A percentile compares a stretch with the other conserved stretches of the same genome.
Evolutionary conservation across 2,113 vertebrate genomes (phyloP).

Genomic region (Pedionomus torquatus): DNA sequence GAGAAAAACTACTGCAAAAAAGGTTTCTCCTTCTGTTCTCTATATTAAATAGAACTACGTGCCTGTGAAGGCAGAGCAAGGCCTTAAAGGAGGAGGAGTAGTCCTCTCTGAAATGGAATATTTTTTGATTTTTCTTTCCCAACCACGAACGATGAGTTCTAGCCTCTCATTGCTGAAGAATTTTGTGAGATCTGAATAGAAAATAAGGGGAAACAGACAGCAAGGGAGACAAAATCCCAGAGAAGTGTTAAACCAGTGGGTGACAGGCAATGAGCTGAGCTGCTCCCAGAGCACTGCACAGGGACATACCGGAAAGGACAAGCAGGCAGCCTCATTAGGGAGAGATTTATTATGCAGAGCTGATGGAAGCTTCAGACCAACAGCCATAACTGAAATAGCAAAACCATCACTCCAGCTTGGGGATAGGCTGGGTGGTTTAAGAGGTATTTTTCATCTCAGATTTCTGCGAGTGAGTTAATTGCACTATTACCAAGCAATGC

Average conservation of each 20-base stretch:
- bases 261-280: background rate
- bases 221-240: background rate
- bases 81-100: background rate
- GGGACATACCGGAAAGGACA: background rate
- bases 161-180: background rate
- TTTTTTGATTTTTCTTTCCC: constrained; percentile 31
- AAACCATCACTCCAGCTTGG: background rate
- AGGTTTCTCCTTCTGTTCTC: background rate
- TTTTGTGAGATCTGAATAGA: background rate
- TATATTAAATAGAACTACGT: background rate
- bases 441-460: background rate
- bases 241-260: background rate
- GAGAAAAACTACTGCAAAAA: background rate
- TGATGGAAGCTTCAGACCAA: background rate
- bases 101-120: background rate
- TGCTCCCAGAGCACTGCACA: background rate
- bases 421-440: background rate
- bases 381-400: constrained; percentile 4
- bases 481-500: fast-evolving
- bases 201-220: background rate
- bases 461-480: background rate
- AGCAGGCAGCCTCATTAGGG: background rate
- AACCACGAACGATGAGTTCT: background rate
- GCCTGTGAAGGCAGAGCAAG: background rate
- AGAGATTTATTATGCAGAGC: background rate